phyloP scores from a whole-genome alignment of 1,140 invertebrate species.

The Ctenoplectra terminalis region DNA sequence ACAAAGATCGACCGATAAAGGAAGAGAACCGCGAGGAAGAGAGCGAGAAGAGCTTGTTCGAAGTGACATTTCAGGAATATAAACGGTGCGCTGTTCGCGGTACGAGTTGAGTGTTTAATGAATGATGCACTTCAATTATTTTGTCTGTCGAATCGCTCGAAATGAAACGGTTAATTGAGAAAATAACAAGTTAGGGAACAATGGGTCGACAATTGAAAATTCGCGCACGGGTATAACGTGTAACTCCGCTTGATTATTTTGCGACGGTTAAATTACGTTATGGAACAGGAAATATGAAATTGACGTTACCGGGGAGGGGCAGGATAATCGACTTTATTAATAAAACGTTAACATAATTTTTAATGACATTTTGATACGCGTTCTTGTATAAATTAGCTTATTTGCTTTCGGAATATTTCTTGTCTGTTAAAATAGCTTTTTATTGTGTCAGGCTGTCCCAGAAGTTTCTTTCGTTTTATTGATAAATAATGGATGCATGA shows the following conservation, averaged over 20 bases:
- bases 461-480: no score
- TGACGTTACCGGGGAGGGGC: background rate
- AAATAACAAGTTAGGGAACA: slow-evolving; percentile 25
- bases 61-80: slow-evolving; percentile 27
- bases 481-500: no score
- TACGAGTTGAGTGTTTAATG: slow-evolving; percentile 12
- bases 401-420: no score
- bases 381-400: no score
- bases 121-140: slow-evolving; percentile 30
- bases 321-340: no score
- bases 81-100: background rate
- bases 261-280: slow-evolving; percentile 6
- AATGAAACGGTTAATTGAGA: slow-evolving; percentile 34
- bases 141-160: background rate
- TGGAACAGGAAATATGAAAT: slow-evolving; percentile 4
- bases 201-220: slow-evolving; percentile 21
- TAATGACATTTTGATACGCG: no score
- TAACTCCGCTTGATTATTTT: slow-evolving; percentile 37
- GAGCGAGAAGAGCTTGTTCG: background rate
- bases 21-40: background rate
- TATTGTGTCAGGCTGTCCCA: no score
- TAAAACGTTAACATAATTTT: no score
- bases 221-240: slow-evolving; percentile 14
- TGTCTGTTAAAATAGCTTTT: no score
- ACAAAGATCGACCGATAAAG: background rate